These are phyloP conservation scores for Polydrusus tereticollis DNA, from an alignment of 2,888 invertebrate species.

Conservation along the genomic window DNA sequence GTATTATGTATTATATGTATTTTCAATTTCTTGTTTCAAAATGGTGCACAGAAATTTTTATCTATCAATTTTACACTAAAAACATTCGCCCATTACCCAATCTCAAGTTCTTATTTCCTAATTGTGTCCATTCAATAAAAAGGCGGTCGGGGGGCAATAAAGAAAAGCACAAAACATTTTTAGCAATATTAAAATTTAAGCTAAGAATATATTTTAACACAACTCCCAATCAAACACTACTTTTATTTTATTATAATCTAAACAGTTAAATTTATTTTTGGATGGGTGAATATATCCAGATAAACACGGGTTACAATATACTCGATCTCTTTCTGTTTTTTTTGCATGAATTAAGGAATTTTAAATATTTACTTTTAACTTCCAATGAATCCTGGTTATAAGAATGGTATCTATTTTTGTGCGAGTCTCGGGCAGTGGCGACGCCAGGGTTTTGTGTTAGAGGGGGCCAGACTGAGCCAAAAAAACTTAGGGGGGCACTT, in stretches of 20 bases:
- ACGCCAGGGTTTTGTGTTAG: no score
- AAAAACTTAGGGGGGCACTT: no score
- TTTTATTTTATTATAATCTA: conserved; percentile 5
- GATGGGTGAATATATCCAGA: conserved; percentile 21
- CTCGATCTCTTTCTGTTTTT: background rate
- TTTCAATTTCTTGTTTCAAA: no score
- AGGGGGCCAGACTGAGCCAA: no score
- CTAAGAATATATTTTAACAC: background rate
- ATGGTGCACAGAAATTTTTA: no score
- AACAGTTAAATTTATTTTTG: conserved; percentile 26
- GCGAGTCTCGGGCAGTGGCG: background rate
- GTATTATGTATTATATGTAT: no score
- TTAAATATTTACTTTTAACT: conserved; percentile 22
- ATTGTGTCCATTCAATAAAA: no score
- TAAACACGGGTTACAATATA: background rate
- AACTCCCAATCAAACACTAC: background rate
- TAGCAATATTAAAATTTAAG: background rate
- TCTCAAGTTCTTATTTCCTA: no score
- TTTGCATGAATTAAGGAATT: conserved; percentile 12
- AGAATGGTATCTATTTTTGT: conserved; percentile 4
- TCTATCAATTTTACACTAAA: no score
- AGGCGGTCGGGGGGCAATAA: no score
- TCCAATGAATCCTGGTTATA: background rate
- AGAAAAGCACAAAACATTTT: background rate
- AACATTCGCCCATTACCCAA: no score